Conservation (phyloP, 2,888 invertebrate species). For the Nematopogon swammerdamellus region DNA sequence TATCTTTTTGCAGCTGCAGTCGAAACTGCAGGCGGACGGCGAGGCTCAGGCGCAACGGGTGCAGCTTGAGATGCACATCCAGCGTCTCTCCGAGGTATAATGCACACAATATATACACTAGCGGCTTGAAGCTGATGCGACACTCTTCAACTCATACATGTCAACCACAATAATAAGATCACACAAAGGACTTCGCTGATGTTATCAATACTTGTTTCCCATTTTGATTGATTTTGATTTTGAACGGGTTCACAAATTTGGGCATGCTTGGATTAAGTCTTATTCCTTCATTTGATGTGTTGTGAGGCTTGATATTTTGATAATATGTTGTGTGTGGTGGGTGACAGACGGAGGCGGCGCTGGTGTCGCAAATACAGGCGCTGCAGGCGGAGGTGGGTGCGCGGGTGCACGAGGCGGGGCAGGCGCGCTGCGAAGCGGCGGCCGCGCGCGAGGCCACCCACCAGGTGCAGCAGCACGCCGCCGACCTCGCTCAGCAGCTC, state of each 20-base stretch:
- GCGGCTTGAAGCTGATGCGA: too few species aligned
- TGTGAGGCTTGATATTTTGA: too few species aligned
- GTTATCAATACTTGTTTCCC: too few species aligned
- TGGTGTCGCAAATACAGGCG: constrained; percentile 41
- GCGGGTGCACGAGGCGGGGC: constrained; percentile 20
- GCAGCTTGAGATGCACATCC: constrained; percentile 63
- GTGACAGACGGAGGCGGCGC: constrained; percentile 28
- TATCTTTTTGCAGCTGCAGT: constrained; percentile 43
- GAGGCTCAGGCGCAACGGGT: constrained; percentile 60
- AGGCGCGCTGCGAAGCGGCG: constrained; percentile 8
- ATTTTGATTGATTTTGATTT: too few species aligned
- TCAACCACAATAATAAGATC: too few species aligned
- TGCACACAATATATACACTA: too few species aligned
- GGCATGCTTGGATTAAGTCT: too few species aligned
- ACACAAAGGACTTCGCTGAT: too few species aligned
- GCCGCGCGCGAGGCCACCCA: constrained; percentile 26
- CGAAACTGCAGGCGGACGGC: constrained; percentile 46
- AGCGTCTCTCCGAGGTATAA: constrained; percentile 61
- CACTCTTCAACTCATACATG: too few species aligned
- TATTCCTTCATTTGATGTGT: too few species aligned
- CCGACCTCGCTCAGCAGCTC: constrained; percentile 50
- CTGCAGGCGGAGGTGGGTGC: constrained; percentile 49
- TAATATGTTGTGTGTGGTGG: background rate
- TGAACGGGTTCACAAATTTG: too few species aligned
- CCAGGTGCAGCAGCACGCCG: constrained; percentile 49